Percentiles rank a stretch among this genome's conserved stretches.
phyloP scores from a whole-genome alignment of 2,888 invertebrate genomes.

The Dicyrtoma fusca region DNA sequence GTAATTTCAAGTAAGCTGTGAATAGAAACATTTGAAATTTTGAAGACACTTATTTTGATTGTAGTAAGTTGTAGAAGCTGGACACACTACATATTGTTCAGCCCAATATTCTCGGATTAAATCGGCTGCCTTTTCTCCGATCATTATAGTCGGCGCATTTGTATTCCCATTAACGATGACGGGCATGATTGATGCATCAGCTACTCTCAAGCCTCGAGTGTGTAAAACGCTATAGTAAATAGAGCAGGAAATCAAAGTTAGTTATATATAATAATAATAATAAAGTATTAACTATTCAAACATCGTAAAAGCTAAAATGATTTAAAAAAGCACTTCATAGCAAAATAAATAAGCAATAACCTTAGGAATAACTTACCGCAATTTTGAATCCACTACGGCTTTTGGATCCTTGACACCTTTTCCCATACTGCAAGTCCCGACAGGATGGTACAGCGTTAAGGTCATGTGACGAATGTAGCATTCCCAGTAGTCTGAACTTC shows the following conservation, averaged over 20 bases:
- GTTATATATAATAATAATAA: background rate
- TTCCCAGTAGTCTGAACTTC: no score
- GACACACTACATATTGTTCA: no score
- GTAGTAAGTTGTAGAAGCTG: no score
- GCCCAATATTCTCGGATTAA: no score
- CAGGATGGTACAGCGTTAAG: conserved; percentile 31
- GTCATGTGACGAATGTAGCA: conserved; percentile 63
- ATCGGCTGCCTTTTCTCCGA: no score
- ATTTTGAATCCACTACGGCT: conserved; percentile 53
- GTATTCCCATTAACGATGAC: no score
- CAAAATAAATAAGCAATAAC: no score
- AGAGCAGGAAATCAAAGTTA: background rate
- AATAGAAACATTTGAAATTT: conserved; percentile 13
- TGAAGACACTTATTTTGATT: background rate
- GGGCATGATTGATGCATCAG: no score
- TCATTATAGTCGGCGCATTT: conserved; percentile 12
- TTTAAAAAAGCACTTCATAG: background rate
- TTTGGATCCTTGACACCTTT: conserved; percentile 66
- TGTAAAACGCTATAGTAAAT: no score
- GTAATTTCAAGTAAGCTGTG: background rate
- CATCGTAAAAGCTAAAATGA: background rate
- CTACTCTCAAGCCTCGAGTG: no score
- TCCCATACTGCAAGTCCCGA: no score
- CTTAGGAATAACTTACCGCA: conserved; percentile 43
- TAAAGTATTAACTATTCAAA: no score